phyloP scores from a whole-genome alignment of 1,140 invertebrate genomes.

The Drosophila ercepeae region DNA sequence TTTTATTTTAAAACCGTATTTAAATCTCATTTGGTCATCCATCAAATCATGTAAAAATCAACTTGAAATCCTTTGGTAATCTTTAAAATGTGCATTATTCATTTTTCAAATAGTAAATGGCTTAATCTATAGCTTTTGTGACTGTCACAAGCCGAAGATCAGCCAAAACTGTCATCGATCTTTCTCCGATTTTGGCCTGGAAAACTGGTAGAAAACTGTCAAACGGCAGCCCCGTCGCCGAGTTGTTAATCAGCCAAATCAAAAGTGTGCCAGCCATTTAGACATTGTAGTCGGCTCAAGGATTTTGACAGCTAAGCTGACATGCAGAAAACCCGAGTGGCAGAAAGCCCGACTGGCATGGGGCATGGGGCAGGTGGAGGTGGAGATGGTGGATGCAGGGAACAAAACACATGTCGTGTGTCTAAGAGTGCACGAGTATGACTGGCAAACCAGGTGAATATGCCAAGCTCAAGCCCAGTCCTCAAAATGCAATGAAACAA shows the following conservation, averaged over 20 bases:
- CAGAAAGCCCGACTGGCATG: not conserved
- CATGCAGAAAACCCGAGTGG: slow-evolving; percentile 53
- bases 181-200: slow-evolving; percentile 41
- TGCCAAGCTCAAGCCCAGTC: slow-evolving; percentile 56
- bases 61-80: not conserved
- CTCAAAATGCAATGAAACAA: slow-evolving; percentile 77
- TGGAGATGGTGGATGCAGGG: slow-evolving; percentile 10
- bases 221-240: slow-evolving; percentile 38
- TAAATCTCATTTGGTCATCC: slow-evolving; percentile 12
- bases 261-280: slow-evolving; percentile 54
- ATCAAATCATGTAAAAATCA: slow-evolving; percentile 5
- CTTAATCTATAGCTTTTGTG: slow-evolving; percentile 18
- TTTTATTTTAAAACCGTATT: too few species aligned
- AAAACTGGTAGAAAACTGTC: slow-evolving; percentile 37
- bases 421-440: slow-evolving; percentile 40
- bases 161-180: slow-evolving; percentile 67
- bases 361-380: not conserved
- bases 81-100: not conserved
- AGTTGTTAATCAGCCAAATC: slow-evolving; percentile 65
- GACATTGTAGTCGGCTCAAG: slow-evolving; percentile 67
- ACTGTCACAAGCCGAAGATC: slow-evolving; percentile 22
- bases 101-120: slow-evolving; percentile 12
- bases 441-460: slow-evolving; percentile 62
- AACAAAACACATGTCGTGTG: slow-evolving; percentile 63
- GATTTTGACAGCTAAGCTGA: slow-evolving; percentile 79